These are phyloP conservation scores for Agriopis leucophaearia DNA, from an alignment of 2,888 invertebrate species.

Conservation along the genomic window DNA sequence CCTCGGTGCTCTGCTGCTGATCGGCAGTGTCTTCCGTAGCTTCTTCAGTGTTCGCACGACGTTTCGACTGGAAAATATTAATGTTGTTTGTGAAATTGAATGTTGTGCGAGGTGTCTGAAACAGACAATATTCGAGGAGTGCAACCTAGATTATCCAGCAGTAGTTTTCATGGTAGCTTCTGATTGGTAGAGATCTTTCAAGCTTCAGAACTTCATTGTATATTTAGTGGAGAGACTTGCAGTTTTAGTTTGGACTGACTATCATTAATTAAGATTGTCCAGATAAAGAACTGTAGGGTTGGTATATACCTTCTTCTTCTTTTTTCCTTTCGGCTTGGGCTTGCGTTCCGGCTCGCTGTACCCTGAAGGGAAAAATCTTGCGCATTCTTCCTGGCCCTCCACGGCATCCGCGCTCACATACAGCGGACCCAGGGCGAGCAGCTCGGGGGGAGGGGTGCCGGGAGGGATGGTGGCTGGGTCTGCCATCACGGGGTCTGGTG, in stretches of 20 bases:
- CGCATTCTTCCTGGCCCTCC: conserved; percentile 88
- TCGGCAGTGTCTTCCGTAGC: conserved; percentile 57
- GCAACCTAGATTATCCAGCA: too few relatives aligned
- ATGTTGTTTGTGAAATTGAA: not conserved
- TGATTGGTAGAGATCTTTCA: too few relatives aligned
- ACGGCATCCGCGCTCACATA: conserved; percentile 89
- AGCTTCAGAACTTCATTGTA: too few relatives aligned
- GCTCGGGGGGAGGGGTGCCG: conserved; percentile 87
- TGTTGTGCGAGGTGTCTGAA: too few relatives aligned
- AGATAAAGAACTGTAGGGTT: too few relatives aligned
- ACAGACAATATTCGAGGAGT: too few relatives aligned
- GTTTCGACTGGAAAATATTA: conserved; percentile 63
- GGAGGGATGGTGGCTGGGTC: conserved; percentile 88
- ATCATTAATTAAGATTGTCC: too few relatives aligned
- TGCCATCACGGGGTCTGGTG: conserved; percentile 88
- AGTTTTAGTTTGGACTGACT: too few relatives aligned
- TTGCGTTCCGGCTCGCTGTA: conserved; percentile 85
- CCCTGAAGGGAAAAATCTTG: conserved; percentile 89
- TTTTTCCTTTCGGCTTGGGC: conserved; percentile 78
- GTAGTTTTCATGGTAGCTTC: too few relatives aligned
- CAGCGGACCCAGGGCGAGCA: conserved; percentile 88
- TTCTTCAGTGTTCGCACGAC: conserved; percentile 71
- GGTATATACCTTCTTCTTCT: conserved; percentile 81
- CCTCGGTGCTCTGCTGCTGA: conserved; percentile 58
- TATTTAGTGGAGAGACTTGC: too few relatives aligned